These are phyloP conservation scores for Hetaerina titia DNA, from an alignment of 2,888 invertebrate species.

Conservation along the genomic window DNA sequence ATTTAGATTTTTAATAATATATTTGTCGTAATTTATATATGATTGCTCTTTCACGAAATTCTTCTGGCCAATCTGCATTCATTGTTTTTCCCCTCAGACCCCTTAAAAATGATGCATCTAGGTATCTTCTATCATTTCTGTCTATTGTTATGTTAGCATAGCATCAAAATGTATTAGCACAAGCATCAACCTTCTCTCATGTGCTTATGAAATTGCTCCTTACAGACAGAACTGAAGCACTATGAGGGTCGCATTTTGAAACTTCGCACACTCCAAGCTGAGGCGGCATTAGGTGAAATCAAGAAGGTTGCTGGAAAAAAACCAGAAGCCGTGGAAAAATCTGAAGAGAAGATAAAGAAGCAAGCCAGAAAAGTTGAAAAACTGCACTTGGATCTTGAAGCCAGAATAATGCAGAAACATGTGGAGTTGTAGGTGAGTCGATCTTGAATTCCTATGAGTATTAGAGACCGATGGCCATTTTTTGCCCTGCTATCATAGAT, in stretches of 20 bases:
- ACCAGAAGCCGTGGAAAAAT: conserved; percentile 80
- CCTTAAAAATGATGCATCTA: no score
- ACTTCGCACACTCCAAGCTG: conserved; percentile 89
- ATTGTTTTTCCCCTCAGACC: no score
- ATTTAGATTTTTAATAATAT: no score
- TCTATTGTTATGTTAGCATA: no score
- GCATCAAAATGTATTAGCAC: no score
- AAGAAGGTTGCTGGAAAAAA: conserved; percentile 84
- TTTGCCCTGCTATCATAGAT: no score
- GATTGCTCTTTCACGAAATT: no score
- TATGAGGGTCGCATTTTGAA: conserved; percentile 93
- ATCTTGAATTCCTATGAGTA: conserved; percentile 67
- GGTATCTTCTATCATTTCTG: no score
- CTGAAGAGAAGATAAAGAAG: conserved; percentile 89
- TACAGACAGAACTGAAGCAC: conserved; percentile 88
- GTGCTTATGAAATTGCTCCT: conserved; percentile 60
- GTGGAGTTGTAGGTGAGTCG: conserved; percentile 82
- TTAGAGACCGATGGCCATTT: conserved; percentile 37
- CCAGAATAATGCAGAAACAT: conserved; percentile 87
- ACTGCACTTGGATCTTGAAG: conserved; percentile 88
- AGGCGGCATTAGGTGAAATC: conserved; percentile 86
- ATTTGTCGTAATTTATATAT: no score
- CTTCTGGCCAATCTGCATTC: no score
- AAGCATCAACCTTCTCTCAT: background rate
- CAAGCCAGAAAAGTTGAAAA: conserved; percentile 92